A percentile compares a stretch with the other conserved stretches of the same genome.
phyloP scores from a whole-genome alignment of 1,140 invertebrate genomes.

The Pygmarrhopalites habei region DNA sequence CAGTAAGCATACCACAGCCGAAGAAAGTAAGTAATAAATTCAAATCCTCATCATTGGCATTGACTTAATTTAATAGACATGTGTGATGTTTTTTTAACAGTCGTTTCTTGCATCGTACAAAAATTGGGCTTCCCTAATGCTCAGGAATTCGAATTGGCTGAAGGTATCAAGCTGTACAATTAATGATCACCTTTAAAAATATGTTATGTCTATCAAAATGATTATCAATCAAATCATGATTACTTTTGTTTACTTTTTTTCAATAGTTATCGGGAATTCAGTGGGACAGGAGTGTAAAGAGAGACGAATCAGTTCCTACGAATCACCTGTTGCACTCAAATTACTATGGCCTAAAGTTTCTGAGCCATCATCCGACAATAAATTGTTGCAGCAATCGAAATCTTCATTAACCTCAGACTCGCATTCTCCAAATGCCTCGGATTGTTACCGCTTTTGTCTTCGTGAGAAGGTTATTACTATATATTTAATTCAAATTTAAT shows the following conservation, averaged over 20 bases:
- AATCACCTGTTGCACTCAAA: constrained; percentile 87
- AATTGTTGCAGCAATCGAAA: not conserved
- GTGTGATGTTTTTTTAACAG: no score
- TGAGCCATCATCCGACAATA: constrained; percentile 7
- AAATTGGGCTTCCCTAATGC: constrained; percentile 60
- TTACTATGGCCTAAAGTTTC: constrained; percentile 78
- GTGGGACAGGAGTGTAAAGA: constrained; percentile 85
- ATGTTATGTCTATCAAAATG: no score
- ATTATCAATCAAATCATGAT: no score
- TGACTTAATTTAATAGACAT: no score
- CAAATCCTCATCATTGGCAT: no score
- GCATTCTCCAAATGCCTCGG: constrained; percentile 25
- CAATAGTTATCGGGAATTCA: constrained; percentile 73
- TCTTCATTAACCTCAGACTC: not conserved
- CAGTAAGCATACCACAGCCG: constrained; percentile 80
- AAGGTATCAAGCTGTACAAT: no score
- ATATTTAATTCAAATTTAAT: no score
- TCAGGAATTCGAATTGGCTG: constrained; percentile 76
- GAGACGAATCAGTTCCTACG: constrained; percentile 69
- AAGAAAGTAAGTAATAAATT: no score
- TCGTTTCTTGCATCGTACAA: constrained; percentile 76
- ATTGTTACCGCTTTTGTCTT: constrained; percentile 64
- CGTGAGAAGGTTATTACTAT: no score
- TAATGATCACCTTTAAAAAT: no score
- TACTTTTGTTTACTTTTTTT: no score